Evolutionary conservation across 1,140 invertebrate species (phyloP).

Genomic region (Magallana angulata): DNA sequence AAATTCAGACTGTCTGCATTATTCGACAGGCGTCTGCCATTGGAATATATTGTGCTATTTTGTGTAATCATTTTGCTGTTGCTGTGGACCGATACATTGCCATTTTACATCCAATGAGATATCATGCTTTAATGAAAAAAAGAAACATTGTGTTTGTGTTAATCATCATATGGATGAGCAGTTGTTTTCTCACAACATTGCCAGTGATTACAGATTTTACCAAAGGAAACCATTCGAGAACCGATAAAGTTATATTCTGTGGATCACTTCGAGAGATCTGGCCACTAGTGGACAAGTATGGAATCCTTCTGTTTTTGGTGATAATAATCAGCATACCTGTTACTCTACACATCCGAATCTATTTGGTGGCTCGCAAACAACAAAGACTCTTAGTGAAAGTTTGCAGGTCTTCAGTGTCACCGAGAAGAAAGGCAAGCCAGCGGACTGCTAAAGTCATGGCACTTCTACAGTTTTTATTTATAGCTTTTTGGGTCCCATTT

Average conservation of each 20-base stretch:
- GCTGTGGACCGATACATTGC: background rate
- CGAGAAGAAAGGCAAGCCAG: background rate
- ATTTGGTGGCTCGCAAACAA: background rate
- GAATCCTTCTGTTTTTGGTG: background rate
- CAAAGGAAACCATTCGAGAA: background rate
- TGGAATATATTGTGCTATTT: background rate
- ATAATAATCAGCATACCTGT: background rate
- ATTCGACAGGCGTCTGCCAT: background rate
- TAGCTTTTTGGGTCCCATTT: background rate
- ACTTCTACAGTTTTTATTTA: background rate
- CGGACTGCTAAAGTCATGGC: background rate
- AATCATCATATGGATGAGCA: background rate
- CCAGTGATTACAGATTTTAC: background rate
- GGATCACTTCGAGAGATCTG: background rate
- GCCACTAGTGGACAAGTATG: background rate
- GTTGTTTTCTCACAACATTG: background rate
- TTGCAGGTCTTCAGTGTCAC: background rate
- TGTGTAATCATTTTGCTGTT: background rate
- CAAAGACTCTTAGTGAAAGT: background rate
- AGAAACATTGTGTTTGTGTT: background rate
- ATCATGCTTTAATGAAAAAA: background rate
- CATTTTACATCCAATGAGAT: background rate
- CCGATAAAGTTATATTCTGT: background rate
- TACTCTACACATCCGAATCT: background rate
- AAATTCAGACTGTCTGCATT: background rate